Base-by-base conservation (phyloP, 1,140 invertebrate genomes). In the Zaprionus kolodkinae region DNA sequence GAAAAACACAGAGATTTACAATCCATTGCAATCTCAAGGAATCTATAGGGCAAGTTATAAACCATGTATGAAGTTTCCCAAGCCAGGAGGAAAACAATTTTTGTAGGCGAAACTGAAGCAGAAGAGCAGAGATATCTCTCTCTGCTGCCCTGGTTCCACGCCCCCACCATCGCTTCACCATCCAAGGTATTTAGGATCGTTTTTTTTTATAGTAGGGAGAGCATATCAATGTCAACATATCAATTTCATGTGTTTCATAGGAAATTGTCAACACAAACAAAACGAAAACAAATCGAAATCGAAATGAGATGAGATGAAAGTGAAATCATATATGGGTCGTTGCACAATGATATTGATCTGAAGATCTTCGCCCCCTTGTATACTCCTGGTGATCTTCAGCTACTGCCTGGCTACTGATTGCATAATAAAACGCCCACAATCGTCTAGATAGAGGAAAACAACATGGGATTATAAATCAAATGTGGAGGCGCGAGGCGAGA, bases 341-440 rank as follows among this genome's bases (percentile, higher is more conserved):
- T 25, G 10, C 1, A 33, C 10, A 25, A 25, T 61, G 57, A 69
- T 68, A 30, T 40, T 3, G 56, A 59, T 76, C 56, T 76, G n/a
- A 9, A 9, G 27, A 25, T 25, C 38, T 33, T 2, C 33, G 4
- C 33, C 6, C 11, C n/a, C 38, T 40, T 5, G 35, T 21, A 21
- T 21, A 21, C 21, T 7, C 6, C 38, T 40, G 13, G 13, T n/a
- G 7, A 15, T 15, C 40, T 45, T 6, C n/a, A n/a, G n/a, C 13
- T 40, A 50, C 66, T 61, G 17, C 33, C 57, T 50, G 62, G 85
- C 84, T 88, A 84, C 84, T 88, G 84, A 88, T 88, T 88, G 85
- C 85, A 88, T 83, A 88, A 88, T 89, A 88, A 88, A 88, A 88
- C 85, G 84, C 84, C 84, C 69, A 72, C 60, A 56, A 48, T 48